Evolutionary conservation across 2,113 vertebrate species (phyloP).

Genomic region (Semicossyphus pulcher): DNA sequence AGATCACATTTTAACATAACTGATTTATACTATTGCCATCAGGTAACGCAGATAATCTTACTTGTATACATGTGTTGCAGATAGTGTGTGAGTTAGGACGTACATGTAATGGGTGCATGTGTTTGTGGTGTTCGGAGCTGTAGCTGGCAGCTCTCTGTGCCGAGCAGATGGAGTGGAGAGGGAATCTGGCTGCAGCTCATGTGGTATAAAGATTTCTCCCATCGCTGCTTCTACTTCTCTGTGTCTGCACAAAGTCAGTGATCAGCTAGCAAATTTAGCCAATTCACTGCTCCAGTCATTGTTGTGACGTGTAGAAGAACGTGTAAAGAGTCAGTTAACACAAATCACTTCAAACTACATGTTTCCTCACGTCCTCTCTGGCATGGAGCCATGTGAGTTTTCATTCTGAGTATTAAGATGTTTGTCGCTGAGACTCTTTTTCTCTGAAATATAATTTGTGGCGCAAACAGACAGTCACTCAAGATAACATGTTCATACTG

Average conservation of each 20-base stretch:
- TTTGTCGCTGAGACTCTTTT: no score
- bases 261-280: slow-evolving; percentile 2
- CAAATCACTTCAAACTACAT: no score
- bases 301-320: neutral
- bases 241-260: slow-evolving; percentile 44
- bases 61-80: slow-evolving; percentile 1
- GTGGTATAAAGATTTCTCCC: slow-evolving; percentile 51
- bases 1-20: neutral
- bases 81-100: neutral
- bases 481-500: no score
- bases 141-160: slow-evolving; percentile 54
- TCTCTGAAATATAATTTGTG: no score
- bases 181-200: slow-evolving; percentile 57
- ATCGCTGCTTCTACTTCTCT: slow-evolving; percentile 33
- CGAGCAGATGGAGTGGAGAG: slow-evolving; percentile 70
- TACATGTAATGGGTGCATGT: slow-evolving; percentile 1
- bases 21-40: neutral
- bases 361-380: no score
- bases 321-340: neutral
- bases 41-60: neutral
- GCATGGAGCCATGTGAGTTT: no score
- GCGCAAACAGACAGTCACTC: no score
- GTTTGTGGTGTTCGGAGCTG: slow-evolving; percentile 36
- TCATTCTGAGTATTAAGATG: no score
- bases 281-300: slow-evolving; percentile 4